Evolutionary conservation across 2,888 invertebrate species (phyloP), one percentile per base, ranked within the genome.

Genomic region (Eristalinus sepulchralis): DNA sequence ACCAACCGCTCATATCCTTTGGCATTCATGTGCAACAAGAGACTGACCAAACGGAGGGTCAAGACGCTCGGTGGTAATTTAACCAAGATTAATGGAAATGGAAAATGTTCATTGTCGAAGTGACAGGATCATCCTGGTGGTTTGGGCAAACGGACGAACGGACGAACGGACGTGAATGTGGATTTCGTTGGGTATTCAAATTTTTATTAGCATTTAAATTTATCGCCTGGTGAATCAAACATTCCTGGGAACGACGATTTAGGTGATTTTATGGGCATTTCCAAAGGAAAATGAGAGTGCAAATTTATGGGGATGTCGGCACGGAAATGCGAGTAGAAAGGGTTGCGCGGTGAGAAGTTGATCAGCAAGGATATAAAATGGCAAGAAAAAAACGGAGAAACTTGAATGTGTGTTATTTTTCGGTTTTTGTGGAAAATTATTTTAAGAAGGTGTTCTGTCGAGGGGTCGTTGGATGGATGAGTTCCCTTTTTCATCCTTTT

Each of bases 171-270:
- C 27, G 27, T 27, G 27, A 77, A 62, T 72, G 63, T 78, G 73
- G 82, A 85, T 73, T 72, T 81, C 59, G 60, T 77, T 63, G 63
- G 20, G 72, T 77, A 85, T 85, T 85, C 77, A 77, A 81, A 82
- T 77, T 75, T 77, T 73, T 85, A 85, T 85, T 78, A 78, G 72
- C 76, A 72, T 77, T 77, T 72, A 73, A 85, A 85, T 85, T 82
- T 85, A 77, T 80, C 77, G 63, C 33, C 59, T 77, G 47, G 79
- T 83, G 57, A 68, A 33, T 77, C 67, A 31, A 55, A 72, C 24
- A 64, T 64, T 76, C 81, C 67, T 85, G 85, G 82, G 85, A 85
- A 85, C 36, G 59, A 85, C 36, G 59, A 64, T 85, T 84, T 81
- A 39, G 77, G 72, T 82, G 53, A 57, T 78, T 85, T 85, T 85